phyloP scores from a whole-genome alignment of 2,888 invertebrate species.

The Macroteleia sp. region DNA sequence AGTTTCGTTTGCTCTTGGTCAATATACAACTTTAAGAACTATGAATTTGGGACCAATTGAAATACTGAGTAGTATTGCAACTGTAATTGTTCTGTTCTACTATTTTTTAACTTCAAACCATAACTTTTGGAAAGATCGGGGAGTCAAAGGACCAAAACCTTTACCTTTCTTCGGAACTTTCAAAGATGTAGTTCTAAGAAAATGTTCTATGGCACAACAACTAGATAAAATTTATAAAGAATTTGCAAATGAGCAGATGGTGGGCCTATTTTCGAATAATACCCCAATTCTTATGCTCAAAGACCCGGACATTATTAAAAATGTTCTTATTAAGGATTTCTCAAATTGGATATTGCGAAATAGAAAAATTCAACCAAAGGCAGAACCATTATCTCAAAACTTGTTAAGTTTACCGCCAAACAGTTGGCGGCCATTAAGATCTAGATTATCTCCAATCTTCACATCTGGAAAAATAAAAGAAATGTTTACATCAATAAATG shows the following conservation, averaged over 20 bases:
- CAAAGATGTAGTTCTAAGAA: conserved; percentile 70
- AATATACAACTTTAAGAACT: too few relatives aligned
- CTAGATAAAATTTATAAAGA: conserved; percentile 55
- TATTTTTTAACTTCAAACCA: conserved; percentile 71
- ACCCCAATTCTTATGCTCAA: conserved; percentile 80
- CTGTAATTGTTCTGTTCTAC: conserved; percentile 55
- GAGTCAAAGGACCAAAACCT: conserved; percentile 82
- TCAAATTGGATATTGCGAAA: conserved; percentile 75
- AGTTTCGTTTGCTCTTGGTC: too few relatives aligned
- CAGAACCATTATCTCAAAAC: conserved; percentile 77
- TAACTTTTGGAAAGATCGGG: conserved; percentile 81
- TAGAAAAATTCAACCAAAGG: conserved; percentile 69
- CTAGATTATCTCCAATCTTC: conserved; percentile 83
- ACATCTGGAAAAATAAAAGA: conserved; percentile 84
- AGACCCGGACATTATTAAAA: conserved; percentile 80
- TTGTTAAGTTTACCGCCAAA: conserved; percentile 78
- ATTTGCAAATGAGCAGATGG: conserved; percentile 69
- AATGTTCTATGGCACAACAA: conserved; percentile 24
- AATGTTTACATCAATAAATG: conserved; percentile 82
- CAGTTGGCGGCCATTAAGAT: conserved; percentile 83
- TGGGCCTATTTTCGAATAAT: conserved; percentile 81
- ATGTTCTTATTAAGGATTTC: conserved; percentile 84
- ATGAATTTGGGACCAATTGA: conserved; percentile 58
- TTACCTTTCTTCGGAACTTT: conserved; percentile 83
- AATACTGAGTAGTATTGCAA: conserved; percentile 82